Evolutionary conservation across 2,797 vertebrate genomes (phyloP).

Genomic region (Leuciscus waleckii): DNA sequence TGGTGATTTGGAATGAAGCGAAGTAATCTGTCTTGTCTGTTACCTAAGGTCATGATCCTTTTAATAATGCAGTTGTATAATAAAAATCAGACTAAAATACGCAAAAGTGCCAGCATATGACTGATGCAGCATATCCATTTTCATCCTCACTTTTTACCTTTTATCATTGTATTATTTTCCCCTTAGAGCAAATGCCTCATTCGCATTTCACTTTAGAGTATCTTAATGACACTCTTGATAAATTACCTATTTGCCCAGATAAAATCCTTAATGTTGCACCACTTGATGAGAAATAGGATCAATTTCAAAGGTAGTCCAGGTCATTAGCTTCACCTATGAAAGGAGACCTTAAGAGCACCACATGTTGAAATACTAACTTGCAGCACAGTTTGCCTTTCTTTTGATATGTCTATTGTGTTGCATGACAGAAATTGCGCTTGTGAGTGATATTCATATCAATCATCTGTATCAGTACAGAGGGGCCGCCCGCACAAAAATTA

Average conservation of each 20-base stretch:
- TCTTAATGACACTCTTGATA: constrained; percentile 38
- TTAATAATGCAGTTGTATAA: constrained; percentile 41
- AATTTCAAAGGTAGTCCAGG: constrained; percentile 56
- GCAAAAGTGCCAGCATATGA: constrained; percentile 43
- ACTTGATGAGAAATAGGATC: constrained; percentile 52
- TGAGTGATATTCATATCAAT: background rate
- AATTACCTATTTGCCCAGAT: constrained; percentile 24
- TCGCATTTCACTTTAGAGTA: constrained; percentile 9
- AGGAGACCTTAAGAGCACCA: constrained; percentile 32
- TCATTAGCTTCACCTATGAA: constrained; percentile 39
- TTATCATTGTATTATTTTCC: constrained; percentile 38
- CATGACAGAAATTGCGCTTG: background rate
- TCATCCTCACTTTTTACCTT: constrained; percentile 50
- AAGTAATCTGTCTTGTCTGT: constrained; percentile 58
- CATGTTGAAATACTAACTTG: constrained; percentile 42
- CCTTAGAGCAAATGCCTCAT: constrained; percentile 19
- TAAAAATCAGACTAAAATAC: constrained; percentile 48
- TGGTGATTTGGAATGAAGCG: constrained; percentile 56
- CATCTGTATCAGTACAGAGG: background rate
- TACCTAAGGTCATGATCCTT: constrained; percentile 45
- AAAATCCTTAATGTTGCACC: constrained; percentile 31
- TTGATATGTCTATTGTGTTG: constrained; percentile 17
- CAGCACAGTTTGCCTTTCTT: constrained; percentile 9
- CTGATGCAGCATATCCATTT: constrained; percentile 51
- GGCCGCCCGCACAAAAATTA: background rate